A percentile compares a stretch with the other conserved stretches of the same genome.
phyloP scores from a whole-genome alignment of 2,888 invertebrate species.

The Andrena chrysosceles region DNA sequence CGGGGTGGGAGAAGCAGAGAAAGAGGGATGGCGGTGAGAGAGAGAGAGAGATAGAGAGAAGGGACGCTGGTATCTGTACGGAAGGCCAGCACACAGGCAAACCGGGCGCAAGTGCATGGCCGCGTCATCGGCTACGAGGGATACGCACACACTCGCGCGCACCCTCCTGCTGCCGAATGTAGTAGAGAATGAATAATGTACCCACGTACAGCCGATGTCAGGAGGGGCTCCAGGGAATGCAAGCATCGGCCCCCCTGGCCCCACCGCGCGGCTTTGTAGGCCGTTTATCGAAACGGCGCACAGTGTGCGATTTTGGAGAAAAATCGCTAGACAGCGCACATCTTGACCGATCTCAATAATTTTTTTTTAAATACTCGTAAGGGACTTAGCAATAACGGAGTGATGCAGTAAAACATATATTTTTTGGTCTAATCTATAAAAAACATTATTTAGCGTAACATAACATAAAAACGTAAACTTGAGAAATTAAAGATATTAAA shows the following conservation, averaged over 20 bases:
- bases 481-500: too few species aligned
- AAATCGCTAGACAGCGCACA: too few species aligned
- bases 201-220: conserved; percentile 69
- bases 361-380: too few species aligned
- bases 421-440: too few species aligned
- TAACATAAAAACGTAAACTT: too few species aligned
- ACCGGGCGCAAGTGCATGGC: conserved; percentile 49
- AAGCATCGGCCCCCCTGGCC: conserved; percentile 58
- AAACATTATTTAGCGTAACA: too few species aligned
- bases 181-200: conserved; percentile 76
- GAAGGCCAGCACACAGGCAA: conserved; percentile 8
- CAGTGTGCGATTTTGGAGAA: too few species aligned
- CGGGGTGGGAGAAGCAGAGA: conserved; percentile 20
- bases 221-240: conserved; percentile 73
- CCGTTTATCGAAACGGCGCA: conserved; percentile 67
- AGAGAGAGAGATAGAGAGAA: conserved; percentile 39
- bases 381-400: too few species aligned
- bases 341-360: too few species aligned
- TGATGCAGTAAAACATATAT: too few species aligned
- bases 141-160: conserved; percentile 54
- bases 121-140: conserved; percentile 52
- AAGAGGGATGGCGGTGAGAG: conserved; percentile 10
- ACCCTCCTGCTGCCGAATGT: conserved; percentile 70
- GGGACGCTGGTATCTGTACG: conserved; percentile 12
- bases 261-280: conserved; percentile 47